Percentiles rank a stretch among this genome's conserved stretches.
Evolutionary conservation across 2,113 vertebrate species (phyloP).

Genomic region (Salvator merianae): DNA sequence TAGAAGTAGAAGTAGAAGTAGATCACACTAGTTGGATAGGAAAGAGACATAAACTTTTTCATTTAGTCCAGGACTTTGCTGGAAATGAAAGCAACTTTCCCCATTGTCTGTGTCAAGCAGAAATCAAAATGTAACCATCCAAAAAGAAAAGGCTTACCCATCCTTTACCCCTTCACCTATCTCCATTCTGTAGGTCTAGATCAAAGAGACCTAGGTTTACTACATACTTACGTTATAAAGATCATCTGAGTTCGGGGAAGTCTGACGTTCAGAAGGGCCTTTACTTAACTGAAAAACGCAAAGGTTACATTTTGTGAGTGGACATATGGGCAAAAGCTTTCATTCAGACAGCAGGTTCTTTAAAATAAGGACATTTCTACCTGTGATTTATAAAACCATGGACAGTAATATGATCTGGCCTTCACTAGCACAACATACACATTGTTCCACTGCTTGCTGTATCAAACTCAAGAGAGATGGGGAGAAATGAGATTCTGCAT

Average conservation of each 20-base stretch:
- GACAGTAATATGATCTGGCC: background rate
- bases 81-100: too few species aligned
- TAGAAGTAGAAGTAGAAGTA: too few species aligned
- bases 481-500: background rate
- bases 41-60: too few species aligned
- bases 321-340: background rate
- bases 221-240: constrained; percentile 70
- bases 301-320: background rate
- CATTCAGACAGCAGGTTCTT: background rate
- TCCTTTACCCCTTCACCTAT: background rate
- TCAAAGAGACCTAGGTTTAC: accelerated
- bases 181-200: background rate
- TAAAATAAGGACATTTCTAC: background rate
- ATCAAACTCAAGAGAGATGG: background rate
- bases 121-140: too few species aligned
- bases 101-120: too few species aligned
- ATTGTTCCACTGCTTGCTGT: background rate
- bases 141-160: too few species aligned
- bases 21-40: too few species aligned
- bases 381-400: background rate
- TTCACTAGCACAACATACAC: background rate
- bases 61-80: too few species aligned
- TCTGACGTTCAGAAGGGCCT: constrained; percentile 1
- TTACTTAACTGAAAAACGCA: constrained; percentile 58
- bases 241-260: constrained; percentile 16